phyloP scores from a whole-genome alignment of 2,888 invertebrate species.

The Bhutanitis thaidina region DNA sequence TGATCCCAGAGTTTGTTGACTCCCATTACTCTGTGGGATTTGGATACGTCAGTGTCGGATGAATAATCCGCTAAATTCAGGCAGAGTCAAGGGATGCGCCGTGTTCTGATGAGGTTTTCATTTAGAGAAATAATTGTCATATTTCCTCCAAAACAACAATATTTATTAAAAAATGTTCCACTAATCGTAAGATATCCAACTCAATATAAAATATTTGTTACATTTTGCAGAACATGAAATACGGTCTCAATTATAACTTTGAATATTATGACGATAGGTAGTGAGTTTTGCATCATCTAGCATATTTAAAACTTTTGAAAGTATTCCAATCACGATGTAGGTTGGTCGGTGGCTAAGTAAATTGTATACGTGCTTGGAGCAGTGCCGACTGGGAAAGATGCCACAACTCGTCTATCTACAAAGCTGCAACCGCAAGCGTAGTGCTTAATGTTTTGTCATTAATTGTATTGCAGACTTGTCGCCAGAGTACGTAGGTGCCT shows the following conservation, averaged over 20 bases:
- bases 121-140: too few species aligned
- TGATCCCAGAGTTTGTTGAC: too few species aligned
- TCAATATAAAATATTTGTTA: not conserved
- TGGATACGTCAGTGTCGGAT: too few species aligned
- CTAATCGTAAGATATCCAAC: not conserved
- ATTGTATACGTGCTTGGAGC: constrained; percentile 75
- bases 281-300: constrained; percentile 15
- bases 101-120: too few species aligned
- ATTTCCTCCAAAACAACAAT: too few species aligned
- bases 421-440: constrained; percentile 16
- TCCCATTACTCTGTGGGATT: too few species aligned
- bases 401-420: constrained; percentile 29
- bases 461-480: constrained; percentile 6
- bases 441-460: constrained; percentile 12
- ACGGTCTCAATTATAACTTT: not conserved
- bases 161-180: too few species aligned
- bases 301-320: constrained; percentile 48
- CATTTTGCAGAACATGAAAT: not conserved
- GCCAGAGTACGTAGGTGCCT: not conserved
- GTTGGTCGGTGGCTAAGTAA: constrained; percentile 64
- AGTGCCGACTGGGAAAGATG: constrained; percentile 59
- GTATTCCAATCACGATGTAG: constrained; percentile 66
- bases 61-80: too few species aligned
- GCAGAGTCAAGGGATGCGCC: too few species aligned
- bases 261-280: constrained; percentile 1